Base-by-base conservation (phyloP, 2,797 vertebrate species). In the Dendrocincla fuliginosa region DNA sequence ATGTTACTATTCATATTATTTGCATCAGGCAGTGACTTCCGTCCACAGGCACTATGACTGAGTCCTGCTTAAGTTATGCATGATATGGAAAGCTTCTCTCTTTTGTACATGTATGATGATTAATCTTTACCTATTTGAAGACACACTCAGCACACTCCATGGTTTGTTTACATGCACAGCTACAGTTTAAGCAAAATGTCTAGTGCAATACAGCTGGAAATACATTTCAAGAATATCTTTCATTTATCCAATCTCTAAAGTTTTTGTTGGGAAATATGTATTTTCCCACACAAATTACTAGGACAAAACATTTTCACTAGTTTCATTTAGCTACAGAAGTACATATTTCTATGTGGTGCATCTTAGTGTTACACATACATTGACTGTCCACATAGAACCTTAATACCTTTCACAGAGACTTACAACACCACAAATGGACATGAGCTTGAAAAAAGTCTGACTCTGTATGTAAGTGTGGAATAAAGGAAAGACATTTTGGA, bases 11-110 rank as follows among this genome's bases (percentile, higher is more conserved):
- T 41, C 16, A 5, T 37, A 50, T 56, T 16, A 60, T 11, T 69
- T 86, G 2, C 39, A 69, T 44, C 27, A 56, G n/a, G 16, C 16
- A 35, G 37, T 6, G 14, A 68, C 39, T 69, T 59, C 17, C 57
- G 11, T 59, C 32, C 7, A 0, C 49, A 67, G 25, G 16, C 39
- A 44, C 28, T 7, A 3, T 13, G 11, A 33, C 20, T 1, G 1
- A 87, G 35, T 41, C 18, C 13, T 4, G 1, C 2, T 0, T 27
- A 69, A 84, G 3, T 46, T 59, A 67, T 15, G 4, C 9, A 42
- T 7, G 4, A 57, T 28, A 64, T 14, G 22, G 27, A 71, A 90
- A 64, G 6, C 2, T 70, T 78, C 10, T n/a, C 28, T 71, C 63
- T 60, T 89, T 80, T 24, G 15, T 50, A 20, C 2, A 15, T 14